phyloP scores from a whole-genome alignment of 2,113 vertebrate genomes.

The Crotophaga sulcirostris region DNA sequence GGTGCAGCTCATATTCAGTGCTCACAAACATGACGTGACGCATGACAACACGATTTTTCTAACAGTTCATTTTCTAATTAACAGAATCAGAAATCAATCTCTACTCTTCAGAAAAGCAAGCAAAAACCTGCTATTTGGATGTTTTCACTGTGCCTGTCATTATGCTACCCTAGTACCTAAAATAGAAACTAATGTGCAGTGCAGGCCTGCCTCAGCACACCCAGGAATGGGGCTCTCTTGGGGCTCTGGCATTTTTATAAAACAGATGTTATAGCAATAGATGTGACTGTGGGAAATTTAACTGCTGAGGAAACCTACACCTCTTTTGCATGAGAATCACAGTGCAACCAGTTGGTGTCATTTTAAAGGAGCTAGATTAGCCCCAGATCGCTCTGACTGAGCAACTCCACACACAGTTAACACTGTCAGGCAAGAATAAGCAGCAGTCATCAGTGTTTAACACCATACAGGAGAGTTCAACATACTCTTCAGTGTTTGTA shows the following conservation, averaged over 20 bases:
- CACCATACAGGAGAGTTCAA: not conserved
- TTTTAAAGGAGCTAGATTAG: not conserved
- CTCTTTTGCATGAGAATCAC: not conserved
- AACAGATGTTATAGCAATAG: conserved; percentile 5
- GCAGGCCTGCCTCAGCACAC: not conserved
- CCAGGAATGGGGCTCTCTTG: not conserved
- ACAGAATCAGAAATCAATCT: conserved; percentile 16
- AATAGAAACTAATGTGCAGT: not conserved
- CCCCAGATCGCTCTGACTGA: not conserved
- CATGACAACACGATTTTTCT: not conserved
- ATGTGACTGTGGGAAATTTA: not conserved
- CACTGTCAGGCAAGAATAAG: not conserved
- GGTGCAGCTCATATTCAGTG: not conserved
- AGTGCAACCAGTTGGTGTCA: not conserved
- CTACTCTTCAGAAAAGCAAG: not conserved
- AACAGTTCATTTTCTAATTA: not conserved
- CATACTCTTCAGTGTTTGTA: not conserved
- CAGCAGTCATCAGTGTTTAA: not conserved
- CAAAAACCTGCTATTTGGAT: not conserved
- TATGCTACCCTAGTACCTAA: not conserved
- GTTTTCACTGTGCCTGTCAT: conserved; percentile 4
- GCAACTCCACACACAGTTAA: not conserved
- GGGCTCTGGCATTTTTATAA: not conserved
- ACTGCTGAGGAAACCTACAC: not conserved
- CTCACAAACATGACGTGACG: not conserved